Base-by-base conservation (phyloP, 2,888 invertebrate genomes). In the Operophtera brumata region DNA sequence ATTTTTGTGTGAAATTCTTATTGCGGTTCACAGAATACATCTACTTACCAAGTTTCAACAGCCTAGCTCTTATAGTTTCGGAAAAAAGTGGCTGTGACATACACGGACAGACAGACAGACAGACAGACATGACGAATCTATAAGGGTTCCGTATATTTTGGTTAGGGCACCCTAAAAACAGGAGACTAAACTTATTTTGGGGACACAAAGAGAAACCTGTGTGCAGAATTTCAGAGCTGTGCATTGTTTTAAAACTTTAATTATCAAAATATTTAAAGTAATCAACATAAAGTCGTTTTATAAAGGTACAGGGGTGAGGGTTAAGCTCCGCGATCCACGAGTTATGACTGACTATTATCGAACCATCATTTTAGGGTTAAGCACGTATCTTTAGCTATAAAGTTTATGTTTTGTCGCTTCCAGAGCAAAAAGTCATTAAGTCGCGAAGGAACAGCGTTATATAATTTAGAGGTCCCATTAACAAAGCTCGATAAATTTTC, bases 321-420 rank as follows among this genome's bases (percentile, higher is more conserved):
- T 65, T 64, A 66, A 70, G 40, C 47, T 42, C 37, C 37, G 61
- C 65, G 64, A 69, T 59, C 62, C 64, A 46, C 50, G 61, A 67
- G 67, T 69, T 73, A 73, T 71, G 67, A 64, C 64, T 61, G 69
- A 54, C 66, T 73, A 71, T 73, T 69, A 73, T 71, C 67, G 67
- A 68, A 60, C 65, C 67, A 68, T 69, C 65, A 67, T 71, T 72
- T 69, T 57, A 67, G 66, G 71, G 70, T 69, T 67, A 65, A 71
- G 62, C 63, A 67, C 63, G 35, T 56, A 56, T 56, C 51, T 61
- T 53, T 42, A 32, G 57, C 39, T 36, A 50, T 64, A 59, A 64
- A 64, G 48, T 65, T 63, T 62, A 62, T 56, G 48, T 37, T 46
- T 51, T 51, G 54, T 47, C 54, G 50, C 47, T 45, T 58, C 48